A percentile compares a stretch with the other conserved stretches of the same genome.
phyloP scores from a whole-genome alignment of 1,140 invertebrate genomes.

The Drosophila insularis region DNA sequence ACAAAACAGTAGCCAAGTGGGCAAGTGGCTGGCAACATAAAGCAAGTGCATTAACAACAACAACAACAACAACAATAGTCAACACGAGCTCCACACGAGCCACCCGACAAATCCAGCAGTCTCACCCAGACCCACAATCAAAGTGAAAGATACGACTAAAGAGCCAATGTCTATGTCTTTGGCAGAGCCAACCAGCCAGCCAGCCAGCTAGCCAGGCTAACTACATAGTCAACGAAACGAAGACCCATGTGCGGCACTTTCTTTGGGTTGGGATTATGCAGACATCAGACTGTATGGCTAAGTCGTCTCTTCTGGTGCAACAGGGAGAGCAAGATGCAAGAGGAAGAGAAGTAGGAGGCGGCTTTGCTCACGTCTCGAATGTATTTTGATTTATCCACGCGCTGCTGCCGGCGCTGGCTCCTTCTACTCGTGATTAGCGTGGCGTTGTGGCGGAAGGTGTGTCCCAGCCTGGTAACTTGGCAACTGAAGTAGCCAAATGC shows the following conservation, averaged over 20 bases:
- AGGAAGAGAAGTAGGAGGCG: conserved; percentile 38
- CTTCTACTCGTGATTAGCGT: conserved; percentile 69
- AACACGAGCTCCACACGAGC: conserved; percentile 52
- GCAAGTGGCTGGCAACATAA: conserved; percentile 9
- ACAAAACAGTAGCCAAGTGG: conserved; percentile 77
- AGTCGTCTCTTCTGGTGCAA: not conserved
- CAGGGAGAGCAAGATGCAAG: conserved; percentile 10
- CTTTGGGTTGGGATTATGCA: conserved; percentile 72
- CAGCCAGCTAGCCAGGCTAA: conserved; percentile 26
- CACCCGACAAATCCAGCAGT: conserved; percentile 17
- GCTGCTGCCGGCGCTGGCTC: conserved; percentile 48
- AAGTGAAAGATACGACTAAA: conserved; percentile 79
- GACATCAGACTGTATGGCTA: conserved; percentile 28
- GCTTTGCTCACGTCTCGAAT: conserved; percentile 58
- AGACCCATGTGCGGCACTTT: conserved; percentile 65
- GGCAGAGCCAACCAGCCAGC: conserved; percentile 39
- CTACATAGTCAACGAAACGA: conserved; percentile 35
- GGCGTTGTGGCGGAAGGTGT: conserved; percentile 72
- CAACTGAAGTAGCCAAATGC: conserved; percentile 76
- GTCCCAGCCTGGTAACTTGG: conserved; percentile 73
- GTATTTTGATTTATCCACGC: conserved; percentile 80
- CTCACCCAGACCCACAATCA: conserved; percentile 59
- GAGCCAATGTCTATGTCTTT: conserved; percentile 73
- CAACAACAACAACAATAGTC: conserved; percentile 32
- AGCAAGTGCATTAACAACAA: conserved; percentile 36